Percentiles rank a stretch among this genome's conserved stretches.
Conservation (phyloP, 2,888 invertebrate species). For the Acanthosepion esculentum region DNA sequence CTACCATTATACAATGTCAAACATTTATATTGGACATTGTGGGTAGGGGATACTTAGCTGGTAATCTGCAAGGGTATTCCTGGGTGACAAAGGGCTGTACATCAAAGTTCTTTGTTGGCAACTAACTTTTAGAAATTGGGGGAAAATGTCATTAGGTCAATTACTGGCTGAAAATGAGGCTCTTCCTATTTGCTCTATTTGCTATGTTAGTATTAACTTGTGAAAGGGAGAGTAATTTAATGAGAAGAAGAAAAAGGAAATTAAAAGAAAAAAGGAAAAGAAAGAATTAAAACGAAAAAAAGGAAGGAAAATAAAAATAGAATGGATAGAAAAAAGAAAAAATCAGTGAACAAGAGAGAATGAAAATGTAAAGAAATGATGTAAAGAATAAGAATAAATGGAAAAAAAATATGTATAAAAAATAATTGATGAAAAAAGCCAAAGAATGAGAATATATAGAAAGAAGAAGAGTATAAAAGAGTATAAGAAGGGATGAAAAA, state of each 20-base stretch:
- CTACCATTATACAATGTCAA: not conserved
- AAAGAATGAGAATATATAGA: too few species aligned
- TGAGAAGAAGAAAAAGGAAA: not conserved
- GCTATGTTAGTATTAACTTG: not conserved
- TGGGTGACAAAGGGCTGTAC: slow-evolving; percentile 16
- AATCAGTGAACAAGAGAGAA: not conserved
- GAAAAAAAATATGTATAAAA: not conserved
- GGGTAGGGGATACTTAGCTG: not conserved
- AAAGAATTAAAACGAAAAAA: too few species aligned
- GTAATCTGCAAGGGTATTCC: not conserved
- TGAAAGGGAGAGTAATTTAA: not conserved
- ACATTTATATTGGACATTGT: not conserved
- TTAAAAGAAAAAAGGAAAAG: not conserved
- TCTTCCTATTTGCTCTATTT: not conserved
- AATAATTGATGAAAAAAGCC: not conserved
- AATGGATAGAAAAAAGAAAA: not conserved
- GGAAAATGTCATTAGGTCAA: not conserved
- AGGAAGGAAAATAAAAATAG: not conserved
- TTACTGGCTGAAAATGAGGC: not conserved
- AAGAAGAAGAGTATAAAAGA: too few species aligned
- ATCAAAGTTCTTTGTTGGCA: slow-evolving; percentile 33
- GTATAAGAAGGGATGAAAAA: too few species aligned
- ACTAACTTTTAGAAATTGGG: not conserved
- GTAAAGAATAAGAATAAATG: not conserved
- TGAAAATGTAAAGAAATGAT: not conserved